Evolutionary conservation across 1,140 invertebrate species (phyloP), one percentile per base, ranked within the genome.

Genomic region (Neodiprion pinetum): DNA sequence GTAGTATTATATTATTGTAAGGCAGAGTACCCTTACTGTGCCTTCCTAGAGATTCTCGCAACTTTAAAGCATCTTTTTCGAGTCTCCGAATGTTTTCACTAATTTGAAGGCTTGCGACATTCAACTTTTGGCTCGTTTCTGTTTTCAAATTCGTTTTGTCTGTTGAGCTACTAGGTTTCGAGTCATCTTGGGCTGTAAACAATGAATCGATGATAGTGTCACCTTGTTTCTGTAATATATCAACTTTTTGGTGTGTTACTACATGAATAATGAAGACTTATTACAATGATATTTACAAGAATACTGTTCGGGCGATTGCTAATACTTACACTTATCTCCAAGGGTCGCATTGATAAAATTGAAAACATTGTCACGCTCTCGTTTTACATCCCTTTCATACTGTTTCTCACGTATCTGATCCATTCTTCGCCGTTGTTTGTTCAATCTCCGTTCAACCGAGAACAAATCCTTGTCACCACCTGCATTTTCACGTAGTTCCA

Each of bases 261-360:
- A 40, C 28, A 40, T 40, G 28, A 40, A 40, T 3, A 40, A 40
- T 40, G 28, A 40, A 40, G 28, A 40, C 28, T 40, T 40, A 40
- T 40, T 40, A 40, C 28, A 40, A 40, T 40, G 28, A 40, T 40
- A 40, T 40, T 40, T 40, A 40, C 28, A 40, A 47, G 40, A 72
- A 72, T 47, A 14, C 3, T 7, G 48, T 11, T 70, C 12, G 49
- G 65, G 71, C 69, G 1, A 67, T 47, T 49, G 61, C 11, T 9
- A 61, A 17, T 67, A 77, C 81, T 85, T 85, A 88, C 88, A 83
- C 86, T 83, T 90, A 81, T 80, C 82, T 61, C 85, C 84, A 61
- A 96, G 84, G 71, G 92, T 93, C 53, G 89, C 90, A 83, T 97
- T 97, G 11, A 97, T 91, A 81, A 97, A 95, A 83, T 94, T 93